Evolutionary conservation across 2,113 vertebrate species (phyloP).

Genomic region (Hemiscyllium ocellatum): DNA sequence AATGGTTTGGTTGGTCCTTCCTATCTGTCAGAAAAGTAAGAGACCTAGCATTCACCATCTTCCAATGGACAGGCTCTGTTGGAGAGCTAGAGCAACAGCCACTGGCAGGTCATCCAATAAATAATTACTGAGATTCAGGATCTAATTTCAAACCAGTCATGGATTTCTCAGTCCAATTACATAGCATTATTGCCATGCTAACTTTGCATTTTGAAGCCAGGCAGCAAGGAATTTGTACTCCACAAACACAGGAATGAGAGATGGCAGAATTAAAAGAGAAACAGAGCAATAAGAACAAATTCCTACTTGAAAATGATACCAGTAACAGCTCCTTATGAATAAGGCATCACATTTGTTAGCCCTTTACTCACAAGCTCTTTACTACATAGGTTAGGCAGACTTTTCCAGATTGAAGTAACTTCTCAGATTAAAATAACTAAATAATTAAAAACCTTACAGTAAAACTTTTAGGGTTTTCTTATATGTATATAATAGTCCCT

Average conservation of each 20-base stretch:
- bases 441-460: not conserved
- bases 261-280: not conserved
- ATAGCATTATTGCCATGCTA: not conserved
- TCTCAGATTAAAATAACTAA: not conserved
- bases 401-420: not conserved
- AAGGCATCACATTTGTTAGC: slow-evolving; percentile 6
- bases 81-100: not conserved
- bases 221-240: not conserved
- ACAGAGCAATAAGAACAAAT: not conserved
- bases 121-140: not conserved
- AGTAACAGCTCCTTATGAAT: not conserved
- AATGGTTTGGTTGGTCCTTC: not conserved
- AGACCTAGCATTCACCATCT: not conserved
- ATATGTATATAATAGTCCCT: not conserved
- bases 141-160: not conserved
- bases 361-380: not conserved
- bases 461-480: not conserved
- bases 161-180: not conserved
- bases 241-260: not conserved
- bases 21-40: too few relatives aligned
- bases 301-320: not conserved
- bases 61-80: not conserved
- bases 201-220: not conserved
- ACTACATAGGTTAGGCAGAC: not conserved
- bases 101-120: not conserved